phyloP scores from a whole-genome alignment of 2,797 vertebrate genomes.

The Crossoptilon crossoptilon region DNA sequence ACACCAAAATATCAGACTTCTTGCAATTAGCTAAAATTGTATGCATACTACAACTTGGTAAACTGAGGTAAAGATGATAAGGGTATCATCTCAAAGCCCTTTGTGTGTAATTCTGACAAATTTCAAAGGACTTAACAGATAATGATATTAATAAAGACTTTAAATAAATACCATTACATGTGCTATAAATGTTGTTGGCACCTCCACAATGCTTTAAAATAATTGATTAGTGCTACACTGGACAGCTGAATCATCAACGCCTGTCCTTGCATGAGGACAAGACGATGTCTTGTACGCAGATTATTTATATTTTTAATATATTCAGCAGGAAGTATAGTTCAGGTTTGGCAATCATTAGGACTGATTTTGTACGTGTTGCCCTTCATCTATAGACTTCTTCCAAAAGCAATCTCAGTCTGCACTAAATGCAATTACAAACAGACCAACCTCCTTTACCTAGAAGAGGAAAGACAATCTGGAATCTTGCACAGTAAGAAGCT shows the following conservation, averaged over 20 bases:
- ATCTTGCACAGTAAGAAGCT: background rate
- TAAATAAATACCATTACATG: background rate
- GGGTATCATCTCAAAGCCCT: background rate
- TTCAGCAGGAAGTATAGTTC: conserved; percentile 42
- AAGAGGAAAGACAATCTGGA: background rate
- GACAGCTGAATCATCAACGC: conserved; percentile 49
- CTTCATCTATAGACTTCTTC: conserved; percentile 31
- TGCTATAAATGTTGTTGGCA: conserved; percentile 6
- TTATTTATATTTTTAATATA: conserved; percentile 60
- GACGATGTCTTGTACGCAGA: conserved; percentile 48
- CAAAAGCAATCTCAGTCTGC: background rate
- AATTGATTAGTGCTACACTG: conserved; percentile 38
- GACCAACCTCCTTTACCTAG: background rate
- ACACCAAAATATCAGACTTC: background rate
- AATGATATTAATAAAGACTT: conserved; percentile 19
- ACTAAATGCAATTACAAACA: conserved; percentile 19
- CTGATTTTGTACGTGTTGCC: background rate
- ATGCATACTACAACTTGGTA: background rate
- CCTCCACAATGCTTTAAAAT: conserved; percentile 14
- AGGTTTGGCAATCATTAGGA: conserved; percentile 35
- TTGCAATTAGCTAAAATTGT: background rate
- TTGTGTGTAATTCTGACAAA: background rate
- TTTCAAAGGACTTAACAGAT: background rate
- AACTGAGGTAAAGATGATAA: background rate
- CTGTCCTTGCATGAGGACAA: conserved; percentile 45